Percentiles rank a stretch among this genome's conserved stretches.
These are phyloP conservation scores for Lordiphosa clarofinis DNA, from an alignment of 1,140 invertebrate species.

Conservation along the genomic window DNA sequence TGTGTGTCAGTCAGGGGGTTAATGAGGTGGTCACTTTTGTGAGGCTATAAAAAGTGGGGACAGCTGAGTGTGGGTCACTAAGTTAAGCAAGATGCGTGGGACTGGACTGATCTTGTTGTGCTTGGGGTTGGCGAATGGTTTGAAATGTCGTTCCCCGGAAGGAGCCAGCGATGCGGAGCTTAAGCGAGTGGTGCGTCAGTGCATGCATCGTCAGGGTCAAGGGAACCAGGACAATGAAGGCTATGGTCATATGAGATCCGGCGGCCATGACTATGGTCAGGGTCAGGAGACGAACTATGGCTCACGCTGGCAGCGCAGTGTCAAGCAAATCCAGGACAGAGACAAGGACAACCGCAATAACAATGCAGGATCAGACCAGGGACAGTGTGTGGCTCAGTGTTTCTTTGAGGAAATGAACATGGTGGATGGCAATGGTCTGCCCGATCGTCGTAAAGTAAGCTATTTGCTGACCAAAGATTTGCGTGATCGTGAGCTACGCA, in stretches of 20 bases:
- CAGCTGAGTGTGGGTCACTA: neutral
- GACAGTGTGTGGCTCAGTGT: slow-evolving; percentile 81
- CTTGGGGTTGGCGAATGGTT: slow-evolving; percentile 8
- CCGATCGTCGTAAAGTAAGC: slow-evolving; percentile 81
- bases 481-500: slow-evolving; percentile 80
- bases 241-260: too few relatives aligned
- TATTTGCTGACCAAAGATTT: slow-evolving; percentile 81
- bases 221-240: slow-evolving; percentile 17
- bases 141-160: slow-evolving; percentile 81
- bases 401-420: slow-evolving; percentile 82
- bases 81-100: slow-evolving; percentile 31
- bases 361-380: slow-evolving; percentile 9
- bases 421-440: slow-evolving; percentile 81
- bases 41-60: slow-evolving; percentile 36
- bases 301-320: slow-evolving; percentile 12
- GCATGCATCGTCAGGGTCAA: slow-evolving; percentile 53
- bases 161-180: slow-evolving; percentile 80
- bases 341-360: slow-evolving; percentile 38
- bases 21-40: slow-evolving; percentile 13
- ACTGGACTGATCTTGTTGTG: slow-evolving; percentile 24
- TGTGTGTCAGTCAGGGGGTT: slow-evolving; percentile 47
- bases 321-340: slow-evolving; percentile 12
- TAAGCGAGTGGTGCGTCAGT: slow-evolving; percentile 57
- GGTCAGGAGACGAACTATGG: slow-evolving; percentile 23
- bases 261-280: slow-evolving; percentile 30